Base-by-base conservation (phyloP, 1,140 invertebrate genomes). In the Lepidostoma basale region DNA sequence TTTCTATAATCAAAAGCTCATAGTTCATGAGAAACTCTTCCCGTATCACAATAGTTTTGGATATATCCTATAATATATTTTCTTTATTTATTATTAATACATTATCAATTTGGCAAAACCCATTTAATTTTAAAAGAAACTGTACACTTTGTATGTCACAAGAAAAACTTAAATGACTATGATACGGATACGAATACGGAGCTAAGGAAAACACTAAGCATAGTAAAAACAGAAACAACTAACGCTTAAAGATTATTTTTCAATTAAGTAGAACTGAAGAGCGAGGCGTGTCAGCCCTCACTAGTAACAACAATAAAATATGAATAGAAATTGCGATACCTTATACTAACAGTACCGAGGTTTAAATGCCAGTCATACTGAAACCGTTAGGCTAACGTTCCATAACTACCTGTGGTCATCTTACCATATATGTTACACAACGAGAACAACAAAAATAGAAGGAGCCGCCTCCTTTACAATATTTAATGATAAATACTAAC, bases 291-390 rank as follows among this genome's bases (percentile, higher is more conserved):
- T n/a, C n/a, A n/a, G n/a, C 16, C n/a, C 39, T 16, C 2, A 60
- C 3, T 25, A 25, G 23, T 16, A 42, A 60, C 33, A 59, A 60
- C 40, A 44, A 44, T 60, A 60, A 60, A 40, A 42, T 26, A 60
- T 16, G 18, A 25, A 42, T 60, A 42, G n/a, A 22, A 39, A 14
- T 60, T 12, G n/a, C 23, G 20, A 60, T 39, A 39, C 23, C 16
- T 45, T 62, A 44, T 44, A 62, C 10, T 59, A 62, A 45, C 59
- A 62, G 59, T 62, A 39, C 59, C 39, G 28, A 45, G 44, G 36
- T 45, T 28, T 62, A 65, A 65, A 65, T 65, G 62, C 62, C 62
- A 65, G 62, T 65, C 62, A 54, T 63, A 47, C 62, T 63, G 62
- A 63, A 63, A 49, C 42, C 28, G 33, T 18, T 49, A 49, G 18